These are phyloP conservation scores for Pocillopora meandrina DNA, from an alignment of 92 coral and sea anemone genomes.

Conservation along the genomic window DNA sequence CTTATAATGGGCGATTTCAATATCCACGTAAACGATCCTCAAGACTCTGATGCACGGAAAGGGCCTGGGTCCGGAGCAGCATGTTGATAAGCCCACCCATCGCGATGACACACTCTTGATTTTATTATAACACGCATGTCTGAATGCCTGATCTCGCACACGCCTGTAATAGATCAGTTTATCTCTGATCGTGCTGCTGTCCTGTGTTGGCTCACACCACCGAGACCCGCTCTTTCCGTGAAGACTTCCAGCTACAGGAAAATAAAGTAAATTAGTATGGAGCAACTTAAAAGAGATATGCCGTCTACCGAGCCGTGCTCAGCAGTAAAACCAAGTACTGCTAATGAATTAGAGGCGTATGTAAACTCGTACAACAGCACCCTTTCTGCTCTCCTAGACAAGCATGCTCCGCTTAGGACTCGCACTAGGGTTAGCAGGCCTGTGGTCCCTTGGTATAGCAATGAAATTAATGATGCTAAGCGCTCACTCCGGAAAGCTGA, in stretches of 20 bases:
- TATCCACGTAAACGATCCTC: conserved; percentile 47
- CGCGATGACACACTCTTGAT: conserved; percentile 55
- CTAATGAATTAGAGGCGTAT: too few relatives aligned
- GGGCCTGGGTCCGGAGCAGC: conserved; percentile 56
- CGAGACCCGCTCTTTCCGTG: conserved; percentile 36
- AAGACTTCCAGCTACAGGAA: conserved; percentile 56
- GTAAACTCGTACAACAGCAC: too few relatives aligned
- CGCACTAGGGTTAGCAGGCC: too few relatives aligned
- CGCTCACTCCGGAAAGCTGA: too few relatives aligned
- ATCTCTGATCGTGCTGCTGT: conserved; percentile 63
- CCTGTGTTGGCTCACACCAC: conserved; percentile 13
- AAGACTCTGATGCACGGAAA: conserved; percentile 43
- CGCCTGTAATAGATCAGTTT: conserved; percentile 38
- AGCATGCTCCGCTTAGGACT: too few relatives aligned
- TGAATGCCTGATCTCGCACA: conserved; percentile 21
- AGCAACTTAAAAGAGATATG: conserved; percentile 18
- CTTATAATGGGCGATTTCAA: conserved; percentile 53
- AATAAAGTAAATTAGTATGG: conserved; percentile 50
- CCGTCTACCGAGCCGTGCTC: too few relatives aligned
- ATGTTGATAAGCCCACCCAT: conserved; percentile 48
- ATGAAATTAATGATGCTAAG: too few relatives aligned
- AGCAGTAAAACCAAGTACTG: too few relatives aligned
- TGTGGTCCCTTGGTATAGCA: too few relatives aligned
- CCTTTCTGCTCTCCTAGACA: too few relatives aligned
- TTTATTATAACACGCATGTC: conserved; percentile 49